phyloP scores from a whole-genome alignment of 2,797 vertebrate genomes.

The Melopsittacus undulatus region DNA sequence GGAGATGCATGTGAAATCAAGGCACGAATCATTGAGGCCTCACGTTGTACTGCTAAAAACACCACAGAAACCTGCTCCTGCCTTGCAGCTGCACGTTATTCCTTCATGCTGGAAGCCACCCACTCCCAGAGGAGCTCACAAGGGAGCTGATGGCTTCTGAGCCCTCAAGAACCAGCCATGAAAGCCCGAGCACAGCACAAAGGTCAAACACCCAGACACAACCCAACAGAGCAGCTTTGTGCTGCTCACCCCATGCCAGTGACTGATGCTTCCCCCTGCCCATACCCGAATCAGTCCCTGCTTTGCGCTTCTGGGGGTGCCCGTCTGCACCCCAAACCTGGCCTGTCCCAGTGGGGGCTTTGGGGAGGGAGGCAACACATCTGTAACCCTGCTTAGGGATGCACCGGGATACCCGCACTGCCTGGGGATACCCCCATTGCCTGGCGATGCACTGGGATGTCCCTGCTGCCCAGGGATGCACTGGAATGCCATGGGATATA shows the following conservation, averaged over 20 bases:
- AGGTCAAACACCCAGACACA: neutral
- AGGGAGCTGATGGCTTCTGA: rapidly evolving
- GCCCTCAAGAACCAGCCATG: neutral
- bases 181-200: rapidly evolving
- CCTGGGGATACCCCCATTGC: neutral
- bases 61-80: rapidly evolving
- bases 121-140: neutral
- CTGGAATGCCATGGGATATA: no score
- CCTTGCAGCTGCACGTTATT: rapidly evolving
- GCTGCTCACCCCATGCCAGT: rapidly evolving
- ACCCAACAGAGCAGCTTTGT: neutral
- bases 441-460: neutral
- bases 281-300: rapidly evolving
- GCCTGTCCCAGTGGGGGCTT: rapidly evolving
- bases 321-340: rapidly evolving
- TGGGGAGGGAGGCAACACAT: rapidly evolving
- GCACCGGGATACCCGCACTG: neutral
- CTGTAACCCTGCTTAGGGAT: neutral
- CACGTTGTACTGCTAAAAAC: rapidly evolving
- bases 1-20: neutral
- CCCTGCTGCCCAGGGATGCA: rapidly evolving
- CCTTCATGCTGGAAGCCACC: neutral
- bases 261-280: neutral
- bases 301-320: rapidly evolving
- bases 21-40: no score